A percentile compares a stretch with the other conserved stretches of the same genome.
These are phyloP conservation scores for Halocynthia aurantium DNA, from an alignment of 23 tunicate genomes.

Conservation along the genomic window DNA sequence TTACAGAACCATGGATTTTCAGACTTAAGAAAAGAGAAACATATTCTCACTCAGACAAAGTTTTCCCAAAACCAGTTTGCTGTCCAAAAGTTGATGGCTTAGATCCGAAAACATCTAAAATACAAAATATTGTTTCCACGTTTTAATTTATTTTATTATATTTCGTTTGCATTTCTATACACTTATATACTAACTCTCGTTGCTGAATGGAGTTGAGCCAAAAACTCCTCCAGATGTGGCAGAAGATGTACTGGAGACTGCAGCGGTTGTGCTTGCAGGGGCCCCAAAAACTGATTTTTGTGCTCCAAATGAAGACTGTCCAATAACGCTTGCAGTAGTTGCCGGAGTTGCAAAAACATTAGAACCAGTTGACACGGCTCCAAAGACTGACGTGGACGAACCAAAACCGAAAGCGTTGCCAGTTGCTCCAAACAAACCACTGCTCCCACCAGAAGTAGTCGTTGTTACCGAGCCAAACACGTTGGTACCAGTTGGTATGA, in stretches of 20 bases:
- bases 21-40: too few relatives aligned
- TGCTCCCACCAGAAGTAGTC: neutral
- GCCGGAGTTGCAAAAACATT: neutral
- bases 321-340: neutral
- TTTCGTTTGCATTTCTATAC: neutral
- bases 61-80: too few relatives aligned
- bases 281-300: neutral
- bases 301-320: slow-evolving; percentile 7
- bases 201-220: too few relatives aligned
- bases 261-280: too few relatives aligned
- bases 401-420: neutral
- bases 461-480: neutral
- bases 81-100: too few relatives aligned
- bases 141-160: neutral
- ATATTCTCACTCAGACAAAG: too few relatives aligned
- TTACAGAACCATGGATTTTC: too few relatives aligned
- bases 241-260: too few relatives aligned
- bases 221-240: too few relatives aligned
- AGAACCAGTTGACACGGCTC: neutral
- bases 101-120: too few relatives aligned
- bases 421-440: neutral
- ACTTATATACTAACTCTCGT: neutral
- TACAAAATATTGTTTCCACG: too few relatives aligned
- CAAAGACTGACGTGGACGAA: neutral
- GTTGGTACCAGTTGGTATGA: neutral